Base-by-base conservation (phyloP, 2,113 vertebrate species). In the Mormyrus lacerda region DNA sequence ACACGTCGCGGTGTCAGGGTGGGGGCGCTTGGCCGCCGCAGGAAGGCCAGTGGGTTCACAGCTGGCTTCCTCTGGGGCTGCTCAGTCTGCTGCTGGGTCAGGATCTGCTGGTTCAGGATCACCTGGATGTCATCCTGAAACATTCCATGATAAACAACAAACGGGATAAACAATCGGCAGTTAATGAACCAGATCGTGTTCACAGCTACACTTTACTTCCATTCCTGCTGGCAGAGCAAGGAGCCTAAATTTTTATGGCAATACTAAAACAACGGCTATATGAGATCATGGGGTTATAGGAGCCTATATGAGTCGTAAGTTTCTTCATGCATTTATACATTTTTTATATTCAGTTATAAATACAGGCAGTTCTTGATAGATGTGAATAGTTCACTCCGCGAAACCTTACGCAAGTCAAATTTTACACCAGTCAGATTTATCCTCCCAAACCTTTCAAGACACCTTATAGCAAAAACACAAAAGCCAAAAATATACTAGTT, bases 51-150 rank as follows among this genome's bases (percentile, higher is more conserved):
- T 4, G 93, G 92, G 55, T 35, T 55, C 3, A 42, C 31, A 21
- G 90, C 91, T 0, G 92, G 1, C 89, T 92, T 91, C 90, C 92
- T 94, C 92, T 91, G 92, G 91, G 84, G 58, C 91, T 94, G 92
- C 89, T 96, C 95, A 0, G 95, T 95, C 87, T 61, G 87, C 92
- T 97, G 95, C 93, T 97, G 96, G 65, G 0, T 92, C 89, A 92
- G 89, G 15, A 97, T 88, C 92, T 94, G 95, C 91, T 96, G 95
- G 1, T 94, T 92, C 87, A 97, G 91, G 87, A 97, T 91, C 47
- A 92, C 84, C 93, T 96, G 96, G 76, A 97, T 89, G 73, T 97
- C 97, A 79, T 97, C 97, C 97, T 97, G 91, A 86, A 15, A 88
- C n/a, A 39, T 0, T 27, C 84, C 17, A 35, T 31, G 17, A 87